phyloP scores from a whole-genome alignment of 2,888 invertebrate species.

The Chrysotoxum bicinctum region DNA sequence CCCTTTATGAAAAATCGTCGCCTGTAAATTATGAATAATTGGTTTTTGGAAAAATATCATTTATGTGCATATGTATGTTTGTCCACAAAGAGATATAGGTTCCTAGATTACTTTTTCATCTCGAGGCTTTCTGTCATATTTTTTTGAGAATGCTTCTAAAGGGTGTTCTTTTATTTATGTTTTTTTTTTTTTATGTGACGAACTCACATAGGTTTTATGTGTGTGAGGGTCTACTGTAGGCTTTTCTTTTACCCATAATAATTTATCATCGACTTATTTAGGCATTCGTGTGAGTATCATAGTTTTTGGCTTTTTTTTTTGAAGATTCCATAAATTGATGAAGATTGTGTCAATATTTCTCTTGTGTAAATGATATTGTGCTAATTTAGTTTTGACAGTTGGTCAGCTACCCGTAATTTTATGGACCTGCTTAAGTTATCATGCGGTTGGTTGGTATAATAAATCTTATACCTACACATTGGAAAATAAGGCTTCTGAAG shows the following conservation, averaged over 20 bases:
- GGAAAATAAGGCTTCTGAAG: background rate
- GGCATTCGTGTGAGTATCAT: too few relatives aligned
- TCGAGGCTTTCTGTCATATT: slow-evolving; percentile 29
- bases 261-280: slow-evolving; percentile 43
- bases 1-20: slow-evolving; percentile 62
- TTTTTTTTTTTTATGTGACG: background rate
- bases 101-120: slow-evolving; percentile 8
- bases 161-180: slow-evolving; percentile 27
- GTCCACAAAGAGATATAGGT: background rate
- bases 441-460: background rate
- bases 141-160: slow-evolving; percentile 32
- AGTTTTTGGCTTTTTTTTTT: background rate
- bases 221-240: background rate
- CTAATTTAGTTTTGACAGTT: slow-evolving; percentile 21
- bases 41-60: slow-evolving; percentile 47
- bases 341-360: slow-evolving; percentile 6
- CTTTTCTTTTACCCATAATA: background rate
- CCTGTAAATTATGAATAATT: slow-evolving; percentile 70
- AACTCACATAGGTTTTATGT: slow-evolving; percentile 6
- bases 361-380: slow-evolving; percentile 4
- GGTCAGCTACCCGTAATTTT: too few relatives aligned
- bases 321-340: slow-evolving; percentile 13
- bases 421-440: too few relatives aligned
- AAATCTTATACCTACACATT: background rate
- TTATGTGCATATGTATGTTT: background rate